Evolutionary conservation across 2,797 vertebrate genomes (phyloP), one percentile per base, ranked within the genome.

Genomic region (Platalea minor): DNA sequence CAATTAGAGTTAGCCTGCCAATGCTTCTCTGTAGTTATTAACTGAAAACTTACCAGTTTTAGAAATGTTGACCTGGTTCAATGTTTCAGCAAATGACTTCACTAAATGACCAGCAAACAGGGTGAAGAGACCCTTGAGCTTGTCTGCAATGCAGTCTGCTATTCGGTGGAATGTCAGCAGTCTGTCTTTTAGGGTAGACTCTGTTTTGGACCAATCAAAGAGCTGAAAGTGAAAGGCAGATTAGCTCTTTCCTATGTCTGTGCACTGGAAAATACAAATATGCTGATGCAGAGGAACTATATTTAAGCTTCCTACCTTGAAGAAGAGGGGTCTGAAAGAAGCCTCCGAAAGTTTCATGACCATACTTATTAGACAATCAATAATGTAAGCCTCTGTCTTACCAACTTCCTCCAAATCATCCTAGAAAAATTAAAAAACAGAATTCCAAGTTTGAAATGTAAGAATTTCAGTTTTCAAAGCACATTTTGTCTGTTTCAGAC

Each of bases 291-390:
- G 10, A 24, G 43, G 10, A 73, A 64, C 31, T 26, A 28, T 18
- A n/a, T 33, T 80, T 68, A 80, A 70, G 57, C 26, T 51, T 70
- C 95, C 88, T 97, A 99, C 99, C 99, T 99, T 99, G 96, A 99
- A 99, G 98, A 99, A 99, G 26, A 99, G 97, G 5, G 99, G 99
- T 48, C 99, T 98, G 98, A 99, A 99, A 4, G 99, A 99, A 92
- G 99, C 98, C 95, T 99, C 99, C 0, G 99, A 99, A 85, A 99
- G 98, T 78, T 99, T 99, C 98, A 99, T 98, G 91, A 99, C 98
- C 99, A 99, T 99, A 91, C 97, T 97, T 56, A 99, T 86, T 33
- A 99, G 98, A 96, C 98, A 99, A 91, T 98, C 98, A 61, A 99
- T 98, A 92, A 99, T 98, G 20, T 45, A 89, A 72, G 97, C 97